Base-by-base conservation (phyloP, 2,113 vertebrate species). In the Brachypodius melanocephalos region DNA sequence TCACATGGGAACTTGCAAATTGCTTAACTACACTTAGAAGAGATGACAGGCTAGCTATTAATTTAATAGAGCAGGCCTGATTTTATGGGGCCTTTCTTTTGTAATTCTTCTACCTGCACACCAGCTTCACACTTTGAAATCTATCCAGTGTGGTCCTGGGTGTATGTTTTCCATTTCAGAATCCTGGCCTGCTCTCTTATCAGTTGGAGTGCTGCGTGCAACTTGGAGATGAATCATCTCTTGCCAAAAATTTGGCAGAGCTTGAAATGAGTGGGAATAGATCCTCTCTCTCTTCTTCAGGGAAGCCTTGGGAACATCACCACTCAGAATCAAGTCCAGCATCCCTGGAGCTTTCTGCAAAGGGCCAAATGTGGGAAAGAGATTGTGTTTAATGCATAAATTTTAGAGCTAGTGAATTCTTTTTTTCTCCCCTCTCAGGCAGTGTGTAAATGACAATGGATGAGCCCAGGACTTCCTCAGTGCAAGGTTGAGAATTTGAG, bases 121-220 rank as follows among this genome's bases (percentile, higher is more conserved):
- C 21, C 7, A 34, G 19, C 14, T 69, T 90, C 16, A 40, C 10
- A 8, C 22, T 51, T 51, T n/a, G 42, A 58, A 49, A 57, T n/a
- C 28, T 14, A 3, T 40, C 49, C 34, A 17, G 22, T 0, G 0
- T 17, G 36, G 18, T 19, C 40, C n/a, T 32, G 21, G 20, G 12
- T 21, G 12, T 28, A 8, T 8, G 58, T 66, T 75, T 71, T 19
- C 59, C 20, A 10, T 17, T 81, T 74, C 42, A 19, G 67, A 63
- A 20, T 63, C 24, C 16, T 15, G 29, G 4, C 6, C 17, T 18
- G 3, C 17, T 68, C 58, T 28, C 31, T n/a, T 48, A 36, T 29
- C 34, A 32, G 11, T 19, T 32, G 40, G 10, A 72, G n/a, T 25
- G 7, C 57, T 76, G 20, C 29, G 22, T 3, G 26, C 14, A 28